Conservation (phyloP, 2,113 vertebrate species). For the Glaucidium brasilianum region DNA sequence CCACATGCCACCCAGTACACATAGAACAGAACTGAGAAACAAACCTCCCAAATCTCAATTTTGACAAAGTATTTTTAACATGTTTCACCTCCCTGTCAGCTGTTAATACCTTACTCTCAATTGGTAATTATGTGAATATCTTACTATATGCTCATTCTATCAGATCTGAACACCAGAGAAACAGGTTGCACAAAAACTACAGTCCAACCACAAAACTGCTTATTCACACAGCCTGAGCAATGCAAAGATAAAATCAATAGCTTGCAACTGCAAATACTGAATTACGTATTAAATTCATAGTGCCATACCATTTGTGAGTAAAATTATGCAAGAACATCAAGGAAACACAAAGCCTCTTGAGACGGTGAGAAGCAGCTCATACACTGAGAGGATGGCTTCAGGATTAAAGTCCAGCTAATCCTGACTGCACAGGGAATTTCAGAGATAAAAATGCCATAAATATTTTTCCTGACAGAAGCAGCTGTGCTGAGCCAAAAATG, state of each 20-base stretch:
- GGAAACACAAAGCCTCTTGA: background rate
- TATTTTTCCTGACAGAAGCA: background rate
- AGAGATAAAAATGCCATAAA: background rate
- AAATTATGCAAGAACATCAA: background rate
- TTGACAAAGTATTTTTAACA: background rate
- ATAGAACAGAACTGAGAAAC: background rate
- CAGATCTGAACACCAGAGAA: background rate
- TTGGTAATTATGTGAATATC: background rate
- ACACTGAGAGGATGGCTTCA: background rate
- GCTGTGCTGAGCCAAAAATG: background rate
- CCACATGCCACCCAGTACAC: background rate
- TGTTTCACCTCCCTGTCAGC: background rate
- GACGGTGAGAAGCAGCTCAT: background rate
- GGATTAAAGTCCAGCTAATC: constrained; percentile 24
- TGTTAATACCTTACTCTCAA: background rate
- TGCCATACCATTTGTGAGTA: background rate
- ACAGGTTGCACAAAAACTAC: background rate
- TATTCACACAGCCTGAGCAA: background rate
- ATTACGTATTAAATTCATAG: background rate
- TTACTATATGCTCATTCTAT: background rate
- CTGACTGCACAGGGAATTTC: background rate
- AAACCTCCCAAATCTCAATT: background rate
- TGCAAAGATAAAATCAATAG: background rate
- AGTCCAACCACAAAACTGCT: background rate
- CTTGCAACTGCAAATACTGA: background rate